Base-by-base conservation (phyloP, 2,113 vertebrate genomes). In the Electrona antarctica region DNA sequence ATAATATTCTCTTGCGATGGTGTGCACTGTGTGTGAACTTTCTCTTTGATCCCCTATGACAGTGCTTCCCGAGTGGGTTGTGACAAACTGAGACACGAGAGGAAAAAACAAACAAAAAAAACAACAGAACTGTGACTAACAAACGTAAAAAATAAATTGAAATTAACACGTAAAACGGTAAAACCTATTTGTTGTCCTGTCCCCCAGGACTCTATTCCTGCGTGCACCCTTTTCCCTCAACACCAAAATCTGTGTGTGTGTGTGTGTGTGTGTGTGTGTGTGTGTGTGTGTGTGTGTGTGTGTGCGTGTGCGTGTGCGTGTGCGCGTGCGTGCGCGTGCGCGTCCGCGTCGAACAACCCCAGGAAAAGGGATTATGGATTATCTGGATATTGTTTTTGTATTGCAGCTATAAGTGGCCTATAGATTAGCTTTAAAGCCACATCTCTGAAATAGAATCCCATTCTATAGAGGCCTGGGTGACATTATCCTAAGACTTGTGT, bases 351-450 rank as follows among this genome's bases (percentile, higher is more conserved):
- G 12, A 56, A 50, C 52, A 62, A n/a, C 29, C 6, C 3, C 33
- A 46, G 4, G 28, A 58, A 21, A 45, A 54, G 62, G 66, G 71
- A 73, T 76, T 75, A 79, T 12, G 59, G 62, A 77, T 82, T 73
- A 65, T 60, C 7, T 28, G 33, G 51, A 67, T 58, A 21, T 8
- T 47, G 8, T 67, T 76, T 57, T 69, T 57, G 41, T 77, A 60
- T 49, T 67, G 65, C 75, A 63, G 65, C 71, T 60, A 64, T 84
- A 60, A 86, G 74, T 77, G 45, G 50, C 57, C 74, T 74, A 78
- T 50, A 56, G 65, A 51, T 77, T 72, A 59, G 46, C 76, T 41
- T 78, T 74, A 78, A 51, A 74, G 74, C 76, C 73, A 81, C 60
- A 64, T 79, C 80, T 47, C 48, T 59, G 10, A n/a, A 69, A 57